A percentile compares a stretch with the other conserved stretches of the same genome.
phyloP scores from a whole-genome alignment of 2,113 vertebrate species.

The Athene noctua region DNA sequence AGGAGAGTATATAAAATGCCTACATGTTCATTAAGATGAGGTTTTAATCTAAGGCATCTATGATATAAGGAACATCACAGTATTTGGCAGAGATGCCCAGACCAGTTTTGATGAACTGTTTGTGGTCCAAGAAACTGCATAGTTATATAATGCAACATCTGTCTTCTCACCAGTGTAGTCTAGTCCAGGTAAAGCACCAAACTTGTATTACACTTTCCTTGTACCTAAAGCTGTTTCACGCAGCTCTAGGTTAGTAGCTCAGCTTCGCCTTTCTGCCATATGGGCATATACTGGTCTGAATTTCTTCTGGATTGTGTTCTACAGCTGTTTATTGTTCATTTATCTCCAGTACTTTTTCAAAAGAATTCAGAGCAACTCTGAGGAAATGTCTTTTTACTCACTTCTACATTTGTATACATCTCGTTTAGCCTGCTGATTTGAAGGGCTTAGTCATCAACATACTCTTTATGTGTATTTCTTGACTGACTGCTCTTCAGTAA shows the following conservation, averaged over 20 bases:
- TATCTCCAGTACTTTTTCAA: not conserved
- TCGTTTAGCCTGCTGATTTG: not conserved
- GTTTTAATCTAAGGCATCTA: not conserved
- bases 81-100: not conserved
- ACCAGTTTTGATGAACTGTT: not conserved
- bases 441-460: not conserved
- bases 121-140: not conserved
- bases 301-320: not conserved
- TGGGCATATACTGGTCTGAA: accelerated
- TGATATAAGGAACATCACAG: not conserved
- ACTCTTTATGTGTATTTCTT: not conserved
- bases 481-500: not conserved
- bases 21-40: not conserved
- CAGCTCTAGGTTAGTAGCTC: not conserved
- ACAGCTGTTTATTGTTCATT: not conserved
- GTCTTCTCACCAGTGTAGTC: not conserved
- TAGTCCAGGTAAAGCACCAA: not conserved
- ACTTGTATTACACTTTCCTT: accelerated
- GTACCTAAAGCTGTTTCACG: not conserved
- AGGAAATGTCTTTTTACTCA: not conserved
- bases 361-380: not conserved
- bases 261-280: not conserved
- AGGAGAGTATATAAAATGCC: not conserved
- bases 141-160: not conserved
- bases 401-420: not conserved